A percentile compares a stretch with the other conserved stretches of the same genome.
Evolutionary conservation across 1,140 invertebrate species (phyloP).

Genomic region (Oryzaephilus surinamensis): DNA sequence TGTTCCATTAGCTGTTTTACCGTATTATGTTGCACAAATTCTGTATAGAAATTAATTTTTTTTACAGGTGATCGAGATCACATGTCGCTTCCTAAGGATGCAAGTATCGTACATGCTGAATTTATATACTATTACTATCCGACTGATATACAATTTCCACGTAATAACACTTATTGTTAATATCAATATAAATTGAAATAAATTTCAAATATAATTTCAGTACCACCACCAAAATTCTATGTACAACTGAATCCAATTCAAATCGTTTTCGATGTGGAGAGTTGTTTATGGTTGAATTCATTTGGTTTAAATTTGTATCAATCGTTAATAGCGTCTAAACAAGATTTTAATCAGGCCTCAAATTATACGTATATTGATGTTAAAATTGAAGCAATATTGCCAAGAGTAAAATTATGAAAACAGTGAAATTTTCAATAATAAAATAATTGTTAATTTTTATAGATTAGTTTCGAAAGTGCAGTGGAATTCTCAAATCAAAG

Average conservation of each 20-base stretch:
- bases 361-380: constrained; percentile 71
- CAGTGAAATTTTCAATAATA: background rate
- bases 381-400: constrained; percentile 82
- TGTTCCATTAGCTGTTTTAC: constrained; percentile 10
- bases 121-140: constrained; percentile 97
- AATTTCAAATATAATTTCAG: constrained; percentile 42
- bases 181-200: constrained; percentile 4
- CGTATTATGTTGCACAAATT: background rate
- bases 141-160: constrained; percentile 82
- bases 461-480: constrained; percentile 62
- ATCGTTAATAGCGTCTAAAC: constrained; percentile 44
- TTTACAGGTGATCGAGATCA: constrained; percentile 67
- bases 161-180: constrained; percentile 46
- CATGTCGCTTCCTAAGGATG: constrained; percentile 75
- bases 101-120: constrained; percentile 85
- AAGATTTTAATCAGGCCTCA: constrained; percentile 31
- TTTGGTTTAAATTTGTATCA: constrained; percentile 80
- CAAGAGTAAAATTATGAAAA: constrained; percentile 50
- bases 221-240: constrained; percentile 87
- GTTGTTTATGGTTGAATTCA: constrained; percentile 87
- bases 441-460: constrained; percentile 23
- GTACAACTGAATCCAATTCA: constrained; percentile 81
- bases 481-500: constrained; percentile 59
- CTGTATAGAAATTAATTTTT: constrained; percentile 2
- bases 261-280: constrained; percentile 72